Percentiles rank a stretch among this genome's conserved stretches.
These are phyloP conservation scores for Syndactyla subalaris DNA, from an alignment of 2,797 vertebrate genomes.

Conservation along the genomic window DNA sequence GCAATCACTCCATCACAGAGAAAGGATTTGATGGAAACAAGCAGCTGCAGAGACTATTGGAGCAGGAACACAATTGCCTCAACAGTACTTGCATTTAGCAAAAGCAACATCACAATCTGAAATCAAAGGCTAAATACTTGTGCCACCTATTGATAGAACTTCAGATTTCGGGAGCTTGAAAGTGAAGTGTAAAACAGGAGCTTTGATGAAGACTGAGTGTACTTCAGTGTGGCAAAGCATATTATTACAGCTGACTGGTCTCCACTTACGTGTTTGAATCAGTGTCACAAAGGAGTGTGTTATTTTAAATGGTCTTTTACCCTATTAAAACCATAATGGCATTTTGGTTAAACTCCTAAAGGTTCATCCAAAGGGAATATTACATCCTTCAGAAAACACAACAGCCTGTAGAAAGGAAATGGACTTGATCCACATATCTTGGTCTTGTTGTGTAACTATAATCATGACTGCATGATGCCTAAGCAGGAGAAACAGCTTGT, in stretches of 20 bases:
- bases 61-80: not conserved
- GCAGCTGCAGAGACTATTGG: not conserved
- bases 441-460: not conserved
- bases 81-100: not conserved
- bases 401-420: not conserved
- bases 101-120: not conserved
- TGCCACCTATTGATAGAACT: not conserved
- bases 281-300: not conserved
- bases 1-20: not conserved
- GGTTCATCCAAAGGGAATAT: not conserved
- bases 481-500: not conserved
- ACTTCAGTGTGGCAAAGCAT: not conserved
- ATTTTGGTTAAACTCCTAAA: not conserved
- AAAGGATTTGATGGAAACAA: not conserved
- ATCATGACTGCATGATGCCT: not conserved
- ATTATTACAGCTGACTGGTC: not conserved
- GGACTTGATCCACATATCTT: fast-evolving
- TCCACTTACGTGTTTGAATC: not conserved
- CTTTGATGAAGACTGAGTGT: not conserved
- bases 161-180: not conserved
- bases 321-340: not conserved
- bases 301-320: not conserved
- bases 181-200: not conserved
- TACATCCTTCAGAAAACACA: not conserved
- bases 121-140: not conserved